These are phyloP conservation scores for Silurus asotus DNA, from an alignment of 2,113 vertebrate genomes.

Conservation along the genomic window DNA sequence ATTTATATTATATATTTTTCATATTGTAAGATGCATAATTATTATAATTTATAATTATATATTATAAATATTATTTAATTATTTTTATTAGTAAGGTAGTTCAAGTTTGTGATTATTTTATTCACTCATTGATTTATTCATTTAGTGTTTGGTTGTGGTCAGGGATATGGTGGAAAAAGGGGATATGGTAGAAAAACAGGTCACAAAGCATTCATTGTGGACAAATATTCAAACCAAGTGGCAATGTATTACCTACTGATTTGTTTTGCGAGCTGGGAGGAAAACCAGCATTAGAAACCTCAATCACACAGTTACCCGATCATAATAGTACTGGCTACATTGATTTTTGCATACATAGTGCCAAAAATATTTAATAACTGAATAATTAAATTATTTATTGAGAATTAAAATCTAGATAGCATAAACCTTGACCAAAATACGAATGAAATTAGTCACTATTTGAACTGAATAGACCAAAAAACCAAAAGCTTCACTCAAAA, in stretches of 20 bases:
- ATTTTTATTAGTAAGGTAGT: neutral
- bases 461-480: slow-evolving; percentile 1
- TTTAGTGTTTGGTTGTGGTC: neutral
- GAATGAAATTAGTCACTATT: slow-evolving; percentile 5
- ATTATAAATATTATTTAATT: too few relatives aligned
- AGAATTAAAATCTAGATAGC: slow-evolving; percentile 13
- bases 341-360: slow-evolving; percentile 5
- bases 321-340: slow-evolving; percentile 23
- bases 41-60: neutral
- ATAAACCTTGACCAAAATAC: neutral
- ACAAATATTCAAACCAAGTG: neutral
- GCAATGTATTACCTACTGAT: neutral
- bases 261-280: too few relatives aligned
- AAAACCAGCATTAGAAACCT: neutral
- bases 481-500: neutral
- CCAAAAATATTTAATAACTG: too few relatives aligned
- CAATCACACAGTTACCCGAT: neutral
- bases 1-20: too few relatives aligned
- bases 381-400: neutral
- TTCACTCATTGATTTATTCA: neutral
- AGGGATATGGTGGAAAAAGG: neutral
- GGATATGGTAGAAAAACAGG: neutral
- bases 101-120: neutral
- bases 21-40: neutral
- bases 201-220: neutral